A percentile compares a stretch with the other conserved stretches of the same genome.
These are phyloP conservation scores for Galagoides demidoff DNA, from an alignment of 2,797 vertebrate genomes.

Conservation along the genomic window DNA sequence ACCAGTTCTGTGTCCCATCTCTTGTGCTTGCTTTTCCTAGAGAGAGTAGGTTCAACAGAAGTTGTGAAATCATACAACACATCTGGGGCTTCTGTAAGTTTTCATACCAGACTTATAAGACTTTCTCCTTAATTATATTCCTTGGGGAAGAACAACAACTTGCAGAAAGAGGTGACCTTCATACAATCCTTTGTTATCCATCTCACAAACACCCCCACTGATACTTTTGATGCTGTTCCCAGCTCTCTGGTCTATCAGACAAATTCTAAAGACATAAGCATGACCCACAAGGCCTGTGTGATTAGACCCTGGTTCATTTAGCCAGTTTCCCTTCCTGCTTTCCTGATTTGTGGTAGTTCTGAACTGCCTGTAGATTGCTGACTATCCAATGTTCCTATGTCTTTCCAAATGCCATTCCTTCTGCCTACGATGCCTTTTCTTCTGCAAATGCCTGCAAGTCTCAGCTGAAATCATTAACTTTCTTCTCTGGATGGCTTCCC, in stretches of 20 bases:
- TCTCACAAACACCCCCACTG: background rate
- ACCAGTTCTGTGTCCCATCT: background rate
- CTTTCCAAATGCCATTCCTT: background rate
- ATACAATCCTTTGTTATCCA: background rate
- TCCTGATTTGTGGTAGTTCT: background rate
- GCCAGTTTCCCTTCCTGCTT: background rate
- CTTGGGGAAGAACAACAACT: background rate
- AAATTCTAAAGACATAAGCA: background rate
- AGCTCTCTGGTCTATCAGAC: background rate
- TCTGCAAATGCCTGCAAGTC: constrained; percentile 8
- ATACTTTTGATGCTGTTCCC: background rate
- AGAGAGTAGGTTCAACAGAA: background rate
- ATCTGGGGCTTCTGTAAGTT: background rate
- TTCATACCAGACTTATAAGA: background rate
- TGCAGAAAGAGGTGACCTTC: background rate
- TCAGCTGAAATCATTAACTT: background rate
- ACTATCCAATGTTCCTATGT: background rate
- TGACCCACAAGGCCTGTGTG: background rate
- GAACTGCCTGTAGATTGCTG: background rate
- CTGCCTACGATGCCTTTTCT: background rate
- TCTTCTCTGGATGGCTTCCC: background rate
- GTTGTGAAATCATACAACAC: background rate
- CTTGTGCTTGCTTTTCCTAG: background rate
- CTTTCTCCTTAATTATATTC: background rate
- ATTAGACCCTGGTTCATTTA: background rate